Percentiles rank a stretch among this genome's conserved stretches.
These are phyloP conservation scores for Galbula dea DNA, from an alignment of 2,113 vertebrate species.

Conservation along the genomic window DNA sequence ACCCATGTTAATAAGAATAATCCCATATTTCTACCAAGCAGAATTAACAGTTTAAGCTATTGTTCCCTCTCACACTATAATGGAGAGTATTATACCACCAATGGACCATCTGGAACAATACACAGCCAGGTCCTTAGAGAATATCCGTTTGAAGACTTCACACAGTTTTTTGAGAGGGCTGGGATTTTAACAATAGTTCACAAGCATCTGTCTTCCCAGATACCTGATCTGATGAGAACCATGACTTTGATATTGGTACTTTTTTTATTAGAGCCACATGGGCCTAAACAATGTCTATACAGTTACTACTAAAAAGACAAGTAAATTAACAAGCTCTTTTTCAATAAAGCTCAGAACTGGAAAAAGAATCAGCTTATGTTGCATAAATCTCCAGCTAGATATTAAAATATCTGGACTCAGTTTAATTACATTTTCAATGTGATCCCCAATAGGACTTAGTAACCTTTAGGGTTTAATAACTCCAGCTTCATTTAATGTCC, in stretches of 20 bases:
- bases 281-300: constrained; percentile 46
- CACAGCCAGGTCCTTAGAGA: background rate
- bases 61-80: background rate
- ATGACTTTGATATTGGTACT: constrained; percentile 32
- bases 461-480: constrained; percentile 51
- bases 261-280: constrained; percentile 56
- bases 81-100: background rate
- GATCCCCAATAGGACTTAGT: background rate
- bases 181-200: constrained; percentile 51
- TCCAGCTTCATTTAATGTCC: constrained; percentile 28
- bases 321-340: constrained; percentile 15
- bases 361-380: background rate
- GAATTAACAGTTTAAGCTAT: background rate
- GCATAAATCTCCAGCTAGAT: constrained; percentile 20
- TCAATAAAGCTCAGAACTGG: constrained; percentile 17
- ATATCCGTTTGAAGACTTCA: background rate
- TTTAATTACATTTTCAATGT: constrained; percentile 51
- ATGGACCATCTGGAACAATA: background rate
- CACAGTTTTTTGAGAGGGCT: background rate
- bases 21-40: background rate
- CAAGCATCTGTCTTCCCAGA: constrained; percentile 36
- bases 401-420: constrained; percentile 6
- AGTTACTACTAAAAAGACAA: constrained; percentile 61
- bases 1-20: background rate
- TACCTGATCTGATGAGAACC: constrained; percentile 50